Evolutionary conservation across 2,888 invertebrate species (phyloP), one percentile per base, ranked within the genome.

Genomic region (Drosophila kambysellisi): DNA sequence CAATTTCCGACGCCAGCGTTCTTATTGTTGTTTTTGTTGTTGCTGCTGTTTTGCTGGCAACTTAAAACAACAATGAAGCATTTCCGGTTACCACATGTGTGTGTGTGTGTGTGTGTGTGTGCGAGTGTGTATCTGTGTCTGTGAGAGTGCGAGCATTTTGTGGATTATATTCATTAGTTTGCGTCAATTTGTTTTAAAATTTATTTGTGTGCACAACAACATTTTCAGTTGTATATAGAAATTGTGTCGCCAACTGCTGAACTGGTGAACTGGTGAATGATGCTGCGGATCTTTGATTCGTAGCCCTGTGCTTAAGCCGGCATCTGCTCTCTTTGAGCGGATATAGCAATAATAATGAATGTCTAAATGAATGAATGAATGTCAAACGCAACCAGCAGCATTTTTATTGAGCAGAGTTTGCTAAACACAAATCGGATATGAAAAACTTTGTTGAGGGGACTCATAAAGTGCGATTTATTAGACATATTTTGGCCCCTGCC

Each of bases 141-240:
- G 53, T 60, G 53, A 53, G 68, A 64, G 52, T 60, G 68, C 33
- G 32, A 60, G 65, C 71, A 69, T 69, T 72, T 58, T 74, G 56
- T 82, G 77, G 75, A 76, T 84, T 78, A 82, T 72, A 79, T 87
- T 79, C 88, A 87, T 87, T 84, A 84, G 88, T 82, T 82, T 75
- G 81, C 71, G 73, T 88, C 88, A 88, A 88, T 88, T 88, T 81
- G 82, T 83, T 86, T 85, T 79, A 88, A 81, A 85, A 70, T 75
- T 52, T 58, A 53, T 66, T 62, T 62, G 61, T 61, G 48, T 51
- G 60, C n/a, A 43, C 25, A 46, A 53, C 35, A 37, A 25, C 20
- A 7, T 25, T 12, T 64, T 12, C 70, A 64, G 41, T 39, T 66
- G 17, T 56, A n/a, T 58, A 67, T 51, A 30, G 39, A 69, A 64